phyloP scores from a whole-genome alignment of 2,888 invertebrate genomes.

The Malacosoma neustria region DNA sequence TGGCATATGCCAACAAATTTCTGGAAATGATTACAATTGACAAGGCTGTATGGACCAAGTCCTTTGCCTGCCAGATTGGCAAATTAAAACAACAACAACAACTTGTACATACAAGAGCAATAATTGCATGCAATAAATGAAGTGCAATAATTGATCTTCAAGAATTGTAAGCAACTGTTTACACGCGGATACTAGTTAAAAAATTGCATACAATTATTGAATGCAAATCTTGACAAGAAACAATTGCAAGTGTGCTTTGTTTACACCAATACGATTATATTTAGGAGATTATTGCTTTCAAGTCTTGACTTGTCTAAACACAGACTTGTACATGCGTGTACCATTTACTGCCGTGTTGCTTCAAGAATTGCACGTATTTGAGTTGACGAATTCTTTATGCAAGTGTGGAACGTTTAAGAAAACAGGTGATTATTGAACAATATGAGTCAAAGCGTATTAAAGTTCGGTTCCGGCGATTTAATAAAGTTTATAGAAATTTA shows the following conservation, averaged over 20 bases:
- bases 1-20: too few relatives aligned
- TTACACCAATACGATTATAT: background rate
- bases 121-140: background rate
- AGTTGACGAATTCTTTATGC: background rate
- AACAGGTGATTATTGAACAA: background rate
- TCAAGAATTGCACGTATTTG: background rate
- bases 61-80: too few relatives aligned
- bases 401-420: background rate
- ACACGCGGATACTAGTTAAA: too few relatives aligned
- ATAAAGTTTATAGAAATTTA: background rate
- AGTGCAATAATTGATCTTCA: too few relatives aligned
- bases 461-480: background rate
- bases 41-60: too few relatives aligned
- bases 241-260: background rate
- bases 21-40: too few relatives aligned
- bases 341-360: background rate
- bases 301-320: background rate
- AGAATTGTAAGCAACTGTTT: too few relatives aligned
- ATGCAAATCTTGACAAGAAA: background rate
- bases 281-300: background rate
- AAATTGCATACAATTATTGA: background rate
- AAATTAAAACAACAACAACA: too few relatives aligned
- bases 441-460: background rate
- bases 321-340: background rate
- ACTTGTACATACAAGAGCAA: background rate